phyloP scores from a whole-genome alignment of 2,113 vertebrate species.

The Numida meleagris region DNA sequence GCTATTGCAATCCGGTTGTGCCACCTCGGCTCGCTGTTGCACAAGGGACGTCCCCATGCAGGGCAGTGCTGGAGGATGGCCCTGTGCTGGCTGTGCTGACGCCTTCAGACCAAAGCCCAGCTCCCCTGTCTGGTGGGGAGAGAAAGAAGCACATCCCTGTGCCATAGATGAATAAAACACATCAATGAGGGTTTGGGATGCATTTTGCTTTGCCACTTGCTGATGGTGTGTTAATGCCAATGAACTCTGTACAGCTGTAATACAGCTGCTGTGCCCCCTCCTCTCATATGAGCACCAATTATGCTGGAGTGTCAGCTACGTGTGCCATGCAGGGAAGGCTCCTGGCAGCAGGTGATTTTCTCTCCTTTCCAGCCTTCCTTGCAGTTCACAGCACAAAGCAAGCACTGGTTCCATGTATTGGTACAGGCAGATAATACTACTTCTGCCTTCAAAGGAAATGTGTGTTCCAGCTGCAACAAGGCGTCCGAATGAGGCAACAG shows the following conservation, averaged over 20 bases:
- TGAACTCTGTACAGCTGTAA: background rate
- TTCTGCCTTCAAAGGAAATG: background rate
- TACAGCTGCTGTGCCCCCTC: background rate
- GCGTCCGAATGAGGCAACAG: accelerated
- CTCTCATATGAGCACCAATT: background rate
- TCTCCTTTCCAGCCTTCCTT: background rate
- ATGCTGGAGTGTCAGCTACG: background rate
- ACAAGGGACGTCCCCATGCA: accelerated
- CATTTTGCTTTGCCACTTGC: background rate
- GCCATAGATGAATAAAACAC: background rate
- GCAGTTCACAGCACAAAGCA: accelerated
- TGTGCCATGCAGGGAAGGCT: background rate
- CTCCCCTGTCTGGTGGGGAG: background rate
- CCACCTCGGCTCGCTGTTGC: accelerated
- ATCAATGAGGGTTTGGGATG: accelerated
- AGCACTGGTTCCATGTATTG: accelerated
- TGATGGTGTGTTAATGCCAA: accelerated
- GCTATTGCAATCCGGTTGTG: background rate
- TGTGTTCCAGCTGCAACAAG: background rate
- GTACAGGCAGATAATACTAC: background rate
- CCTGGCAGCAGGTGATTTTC: background rate
- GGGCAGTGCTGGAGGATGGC: background rate
- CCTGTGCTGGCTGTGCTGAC: background rate
- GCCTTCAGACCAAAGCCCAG: background rate
- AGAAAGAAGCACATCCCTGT: background rate